Evolutionary conservation across 2,113 vertebrate species (phyloP), one percentile per base, ranked within the genome.

Genomic region (Chloroceryle aenea): DNA sequence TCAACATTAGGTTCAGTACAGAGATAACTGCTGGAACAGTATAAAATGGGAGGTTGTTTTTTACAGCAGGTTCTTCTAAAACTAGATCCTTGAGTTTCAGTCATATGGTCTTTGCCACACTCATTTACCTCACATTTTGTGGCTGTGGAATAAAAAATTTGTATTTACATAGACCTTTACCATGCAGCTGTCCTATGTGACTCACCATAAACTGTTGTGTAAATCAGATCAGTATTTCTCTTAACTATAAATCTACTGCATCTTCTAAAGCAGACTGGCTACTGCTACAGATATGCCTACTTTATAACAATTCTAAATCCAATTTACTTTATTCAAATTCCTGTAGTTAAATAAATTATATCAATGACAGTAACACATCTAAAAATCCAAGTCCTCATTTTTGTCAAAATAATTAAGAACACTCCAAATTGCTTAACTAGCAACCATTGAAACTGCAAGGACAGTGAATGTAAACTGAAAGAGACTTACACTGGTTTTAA

Each of bases 401-500:
- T 82, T 87, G 26, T 58, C 63, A 66, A 19, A 71, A 69, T 66
- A 59, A 67, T 0, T 68, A 73, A 87, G 92, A 94, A 89, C 30
- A 83, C 22, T 94, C 48, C 25, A 72, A 69, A 93, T 7, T 75
- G 80, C 90, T 96, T 32, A 74, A 68, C 19, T 78, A 34, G 23
- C 64, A 71, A 88, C 89, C 59, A 84, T 59, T n/a, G 91, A 58
- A 88, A 80, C 7, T 94, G 69, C 91, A 90, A 48, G 61, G 64
- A 84, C 56, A 64, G 30, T 36, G 43, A 73, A 34, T 23, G 9
- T 34, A 87, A 78, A 97, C 2, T 75, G 68, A 83, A 56, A 89
- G 47, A 84, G 96, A 69, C 52, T 84, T 11, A 13, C 56, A 89
- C 36, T 91, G 92, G 86, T 93, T 95, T 86, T 36, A 85, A 89